These are phyloP conservation scores for Chromoteleia sp. DNA, from an alignment of 2,888 invertebrate species.

Conservation along the genomic window DNA sequence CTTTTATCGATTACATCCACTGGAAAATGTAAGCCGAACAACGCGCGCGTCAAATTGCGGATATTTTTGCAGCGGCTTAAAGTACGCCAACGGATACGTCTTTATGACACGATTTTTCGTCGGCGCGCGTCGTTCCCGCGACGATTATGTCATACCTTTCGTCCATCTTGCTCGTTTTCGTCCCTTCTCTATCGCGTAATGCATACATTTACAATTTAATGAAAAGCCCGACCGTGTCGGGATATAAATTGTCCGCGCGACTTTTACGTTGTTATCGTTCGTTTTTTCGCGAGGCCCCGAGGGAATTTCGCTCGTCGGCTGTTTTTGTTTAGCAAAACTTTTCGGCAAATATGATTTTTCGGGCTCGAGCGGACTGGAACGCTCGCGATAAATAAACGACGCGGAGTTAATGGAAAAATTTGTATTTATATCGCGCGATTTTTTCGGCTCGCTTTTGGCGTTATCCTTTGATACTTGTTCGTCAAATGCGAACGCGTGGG, in stretches of 20 bases:
- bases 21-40: conserved; percentile 15
- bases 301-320: conserved; percentile 24
- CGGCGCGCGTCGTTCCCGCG: neutral
- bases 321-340: conserved; percentile 56
- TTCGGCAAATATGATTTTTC: conserved; percentile 44
- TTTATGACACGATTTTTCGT: conserved; percentile 21
- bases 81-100: conserved; percentile 40
- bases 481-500: too few species aligned
- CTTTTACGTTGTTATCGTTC: conserved; percentile 26
- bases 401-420: conserved; percentile 43
- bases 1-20: conserved; percentile 36
- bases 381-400: conserved; percentile 44
- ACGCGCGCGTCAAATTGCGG: conserved; percentile 31
- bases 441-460: conserved; percentile 20
- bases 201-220: conserved; percentile 62
- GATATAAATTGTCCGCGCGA: conserved; percentile 48
- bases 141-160: conserved; percentile 34
- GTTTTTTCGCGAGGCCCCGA: conserved; percentile 19
- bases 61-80: conserved; percentile 24
- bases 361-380: neutral
- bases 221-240: conserved; percentile 46
- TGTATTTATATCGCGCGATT: conserved; percentile 11
- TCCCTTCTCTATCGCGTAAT: conserved; percentile 26
- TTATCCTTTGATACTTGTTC: conserved; percentile 25
- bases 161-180: conserved; percentile 11